Base-by-base conservation (phyloP, 2,797 vertebrate species). In the Meda fulgida region DNA sequence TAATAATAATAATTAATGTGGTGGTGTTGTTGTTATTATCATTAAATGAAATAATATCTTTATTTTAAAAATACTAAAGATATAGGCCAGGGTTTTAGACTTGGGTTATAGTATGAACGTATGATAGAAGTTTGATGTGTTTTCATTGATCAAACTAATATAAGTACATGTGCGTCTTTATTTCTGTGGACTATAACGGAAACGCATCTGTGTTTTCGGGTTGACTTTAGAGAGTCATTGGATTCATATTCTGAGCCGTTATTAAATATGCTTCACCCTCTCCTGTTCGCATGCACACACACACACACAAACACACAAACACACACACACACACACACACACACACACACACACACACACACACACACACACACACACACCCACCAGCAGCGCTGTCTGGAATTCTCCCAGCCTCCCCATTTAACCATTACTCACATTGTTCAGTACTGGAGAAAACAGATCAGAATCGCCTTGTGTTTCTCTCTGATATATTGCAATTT, bases 271-370 rank as follows among this genome's bases (percentile, higher is more conserved):
- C n/a, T 55, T 82, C 38, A 36, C 36, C 38, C 70, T 83, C 21
- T 43, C 16, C 29, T 76, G 43, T 36, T 83, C 0, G 23, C 36
- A 55, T 75, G 40, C 43, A 53, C 40, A 80, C 51, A 76, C 34
- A 29, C 60, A 58, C 78, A 67, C 66, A 66, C 53, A 43, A 40
- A 80, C 63, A 76, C 34, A 73, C 21, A 53, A 69, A 48, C 5
- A 58, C 29, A n/a, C 53, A 79, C n/a, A 84, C 55, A 55, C 18
- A 13, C 34, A n/a, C 6, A 70, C 19, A 4, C 78, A 73, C 46
- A 66, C 34, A 71, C 55, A 58, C 31, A 40, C 65, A n/a, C n/a
- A n/a, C 51, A 48, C 48, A 81, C 71, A 31, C 78, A 2, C 79
- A 76, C 55, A 51, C 78, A 21, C 34, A 16, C 38, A 36, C 5